Base-by-base conservation (phyloP, 2,888 invertebrate species). In the Meiosimyza decipiens region DNA sequence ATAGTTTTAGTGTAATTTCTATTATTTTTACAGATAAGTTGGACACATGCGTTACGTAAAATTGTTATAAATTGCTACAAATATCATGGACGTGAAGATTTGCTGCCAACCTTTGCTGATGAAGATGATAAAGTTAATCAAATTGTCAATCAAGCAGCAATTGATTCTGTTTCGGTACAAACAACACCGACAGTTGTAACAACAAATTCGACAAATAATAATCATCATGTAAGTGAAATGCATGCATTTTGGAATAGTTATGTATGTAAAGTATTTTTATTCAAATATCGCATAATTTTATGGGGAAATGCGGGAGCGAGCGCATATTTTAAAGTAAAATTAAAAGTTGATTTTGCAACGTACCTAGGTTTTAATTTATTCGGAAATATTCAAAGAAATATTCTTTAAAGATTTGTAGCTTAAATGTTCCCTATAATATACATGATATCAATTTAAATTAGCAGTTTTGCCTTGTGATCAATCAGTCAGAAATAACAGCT, bases 61-160 rank as follows among this genome's bases (percentile, higher is more conserved):
- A 98, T 98, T 80, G 98, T 98, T 75, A 95, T 97, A 84, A 98
- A 98, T 89, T 98, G 98, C 88, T 98, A 98, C 90, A 97, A 97
- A 89, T 98, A 95, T 89, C 98, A 98, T 88, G 97, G 97, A 0
- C 91, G 98, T 79, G 97, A 97, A 88, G 98, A 98, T 87, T 90
- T 98, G 77, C 89, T 98, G 83, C 97, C 98, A 16, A 96, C 97
- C 55, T 98, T 98, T 89, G 94, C 92, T 69, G 97, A 97, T 84
- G 96, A 96, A 73, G 95, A 96, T 74, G 96, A 96, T 76, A 94
- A 94, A 80, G 90, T 91, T 18, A 91, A 90, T 81, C 88, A 89
- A 47, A 70, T 70, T 33, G 63, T 70, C 15, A 70, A 70, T 52
- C 70, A 83, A 66, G 75, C 73, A 22, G 71, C 75, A 51, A 65